Percentiles rank a stretch among this genome's conserved stretches.
These are phyloP conservation scores for Cranoglanis bouderius DNA, from an alignment of 2,113 vertebrate species.

Conservation along the genomic window DNA sequence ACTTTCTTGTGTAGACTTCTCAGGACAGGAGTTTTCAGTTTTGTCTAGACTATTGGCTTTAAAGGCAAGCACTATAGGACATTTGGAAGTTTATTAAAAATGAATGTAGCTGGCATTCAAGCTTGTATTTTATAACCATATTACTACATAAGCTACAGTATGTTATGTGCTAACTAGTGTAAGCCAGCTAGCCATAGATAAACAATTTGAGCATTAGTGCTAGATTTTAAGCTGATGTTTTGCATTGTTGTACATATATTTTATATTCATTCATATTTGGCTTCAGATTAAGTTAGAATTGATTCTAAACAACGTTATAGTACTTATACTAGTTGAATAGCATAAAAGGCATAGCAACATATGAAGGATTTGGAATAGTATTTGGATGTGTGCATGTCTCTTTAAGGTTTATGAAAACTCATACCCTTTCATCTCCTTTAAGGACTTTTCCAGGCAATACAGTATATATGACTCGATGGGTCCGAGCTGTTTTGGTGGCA, in stretches of 20 bases:
- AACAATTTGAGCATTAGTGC: neutral
- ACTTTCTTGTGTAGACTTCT: neutral
- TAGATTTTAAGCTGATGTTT: neutral
- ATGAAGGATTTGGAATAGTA: neutral
- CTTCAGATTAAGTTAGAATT: neutral
- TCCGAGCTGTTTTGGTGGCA: no score
- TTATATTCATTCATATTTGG: neutral
- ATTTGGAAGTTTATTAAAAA: neutral
- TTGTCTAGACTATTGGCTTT: neutral
- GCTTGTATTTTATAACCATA: neutral
- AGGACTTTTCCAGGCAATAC: no score
- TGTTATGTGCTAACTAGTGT: neutral
- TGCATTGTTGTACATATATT: neutral
- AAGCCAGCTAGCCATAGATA: neutral
- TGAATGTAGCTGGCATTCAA: neutral
- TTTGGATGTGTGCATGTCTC: neutral
- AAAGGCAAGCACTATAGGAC: neutral
- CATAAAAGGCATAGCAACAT: neutral
- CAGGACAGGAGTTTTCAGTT: neutral
- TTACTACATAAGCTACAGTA: neutral
- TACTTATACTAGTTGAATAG: neutral
- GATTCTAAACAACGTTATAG: neutral
- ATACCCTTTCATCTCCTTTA: neutral
- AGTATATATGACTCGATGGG: no score
- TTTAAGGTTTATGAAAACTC: neutral